These are phyloP conservation scores for Eleutherodactylus coqui DNA, from an alignment of 2,797 vertebrate genomes.

Conservation along the genomic window DNA sequence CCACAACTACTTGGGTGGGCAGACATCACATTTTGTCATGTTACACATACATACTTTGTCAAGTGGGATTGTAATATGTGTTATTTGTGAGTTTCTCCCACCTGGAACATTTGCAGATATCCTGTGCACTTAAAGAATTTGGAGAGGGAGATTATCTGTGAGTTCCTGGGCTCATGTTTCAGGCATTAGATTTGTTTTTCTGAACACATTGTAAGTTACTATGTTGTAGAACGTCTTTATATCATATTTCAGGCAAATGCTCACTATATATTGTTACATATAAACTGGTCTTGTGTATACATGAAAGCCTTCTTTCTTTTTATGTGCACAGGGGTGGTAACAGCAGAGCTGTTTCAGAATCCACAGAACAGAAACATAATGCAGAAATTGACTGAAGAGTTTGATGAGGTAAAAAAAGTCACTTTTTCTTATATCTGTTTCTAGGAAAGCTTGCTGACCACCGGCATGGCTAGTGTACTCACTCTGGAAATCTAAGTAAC, in stretches of 20 bases:
- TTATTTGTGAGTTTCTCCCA: not conserved
- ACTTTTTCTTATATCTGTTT: not conserved
- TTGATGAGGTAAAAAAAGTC: conserved; percentile 82
- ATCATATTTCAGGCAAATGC: not conserved
- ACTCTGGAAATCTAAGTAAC: too few relatives aligned
- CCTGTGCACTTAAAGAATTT: not conserved
- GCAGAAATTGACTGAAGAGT: conserved; percentile 88
- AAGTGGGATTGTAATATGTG: conserved; percentile 2
- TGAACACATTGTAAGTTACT: not conserved
- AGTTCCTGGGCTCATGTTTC: not conserved
- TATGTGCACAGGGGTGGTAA: conserved; percentile 82
- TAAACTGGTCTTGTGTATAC: not conserved
- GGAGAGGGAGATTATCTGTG: not conserved
- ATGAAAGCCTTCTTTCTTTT: conserved; percentile 24
- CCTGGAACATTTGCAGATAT: not conserved
- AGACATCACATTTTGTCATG: conserved; percentile 2
- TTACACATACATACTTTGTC: conserved; percentile 1
- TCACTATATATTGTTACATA: not conserved
- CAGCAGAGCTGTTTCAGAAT: conserved; percentile 91
- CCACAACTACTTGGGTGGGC: not conserved
- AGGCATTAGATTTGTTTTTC: not conserved
- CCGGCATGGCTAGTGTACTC: too few relatives aligned
- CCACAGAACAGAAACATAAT: conserved; percentile 80
- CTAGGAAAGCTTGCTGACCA: not conserved
- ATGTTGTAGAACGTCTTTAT: not conserved